Base-by-base conservation (phyloP, 2,113 vertebrate species). In the Cephalopholis sonnerati region DNA sequence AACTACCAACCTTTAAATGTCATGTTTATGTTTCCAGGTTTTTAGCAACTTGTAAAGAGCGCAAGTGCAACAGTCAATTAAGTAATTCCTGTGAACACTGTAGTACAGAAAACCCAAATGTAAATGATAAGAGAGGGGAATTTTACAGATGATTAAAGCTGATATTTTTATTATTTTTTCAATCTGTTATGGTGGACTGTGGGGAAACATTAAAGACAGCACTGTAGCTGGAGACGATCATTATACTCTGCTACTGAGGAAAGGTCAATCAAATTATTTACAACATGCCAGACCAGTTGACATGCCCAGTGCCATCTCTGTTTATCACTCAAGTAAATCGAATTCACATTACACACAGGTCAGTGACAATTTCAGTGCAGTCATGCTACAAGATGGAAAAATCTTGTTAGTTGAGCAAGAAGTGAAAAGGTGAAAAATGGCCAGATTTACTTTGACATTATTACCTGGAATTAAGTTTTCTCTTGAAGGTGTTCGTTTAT, bases 391-490 rank as follows among this genome's bases (percentile, higher is more conserved):
- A 29, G 24, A 58, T 27, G 8, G 0, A 46, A 65, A 46, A n/a
- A 9, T 25, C 8, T 46, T 27, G 39, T n/a, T n/a, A n/a, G n/a
- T n/a, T 22, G 13, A 59, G 11, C 16, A 51, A 53, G n/a, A 32
- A 7, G 41, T 16, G 17, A 3, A 73, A 29, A 18, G 46, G 41
- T 22, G 12, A 4, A 51, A 36, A 63, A 32, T 25, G 1, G 18
- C 4, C 18, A 29, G 3, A 64, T 44, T 24, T 32, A 39, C 44
- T 68, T 50, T 20, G 39, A 53, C 51, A 50, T 25, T 24, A 79
- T 82, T 92, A 94, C 93, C 92, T 89, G 87, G 71, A 59, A 27
- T 29, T 5, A 25, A 36, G 24, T 46, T 89, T 59, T 78, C 74
- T 67, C 46, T 81, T 66, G 79, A 87, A 61, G 59, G 25, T 8